Evolutionary conservation across 2,888 invertebrate species (phyloP), one percentile per base, ranked within the genome.

Genomic region (Drosophila phalerata): DNA sequence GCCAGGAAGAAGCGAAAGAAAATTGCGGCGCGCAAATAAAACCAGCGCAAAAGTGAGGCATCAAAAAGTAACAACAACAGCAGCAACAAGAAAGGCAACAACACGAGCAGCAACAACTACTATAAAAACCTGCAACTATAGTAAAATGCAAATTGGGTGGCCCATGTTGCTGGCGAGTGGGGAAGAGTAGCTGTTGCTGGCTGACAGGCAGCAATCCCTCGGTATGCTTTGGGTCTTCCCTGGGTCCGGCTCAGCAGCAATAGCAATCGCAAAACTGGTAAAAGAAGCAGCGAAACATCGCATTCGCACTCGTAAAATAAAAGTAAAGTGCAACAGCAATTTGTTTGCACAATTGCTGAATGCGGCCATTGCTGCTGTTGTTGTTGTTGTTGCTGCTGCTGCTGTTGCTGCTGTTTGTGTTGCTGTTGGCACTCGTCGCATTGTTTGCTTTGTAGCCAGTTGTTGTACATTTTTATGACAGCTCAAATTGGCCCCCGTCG

Each of bases 241-340:
- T 34, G 55, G 74, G 77, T 66, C 70, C 72, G 71, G 67, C 73
- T 68, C 64, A 73, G 51, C 32, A 65, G 42, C 62, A 45, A n/a
- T 47, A 28, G 19, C 60, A 22, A 17, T 57, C 55, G 34, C 49
- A 49, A n/a, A 25, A 28, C 28, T 25, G 25, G 42, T 11, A 58
- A 32, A 34, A 38, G 37, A 37, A 56, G 38, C 40, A 69, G 28
- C 47, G 56, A 49, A 72, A 73, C 72, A 57, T 83, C 76, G 79
- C 83, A 83, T 85, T 83, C 83, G 83, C 86, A 84, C 86, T 87
- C 86, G 86, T 87, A 87, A 87, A 88, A 86, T 84, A 82, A 85
- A 88, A 86, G 84, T 84, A 85, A 85, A 86, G 88, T 86, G 86
- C 86, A 85, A 83, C 86, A 88, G 88, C 86, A 86, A 86, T 86